phyloP scores from a whole-genome alignment of 2,888 invertebrate species.

The Drosophila pegasa region DNA sequence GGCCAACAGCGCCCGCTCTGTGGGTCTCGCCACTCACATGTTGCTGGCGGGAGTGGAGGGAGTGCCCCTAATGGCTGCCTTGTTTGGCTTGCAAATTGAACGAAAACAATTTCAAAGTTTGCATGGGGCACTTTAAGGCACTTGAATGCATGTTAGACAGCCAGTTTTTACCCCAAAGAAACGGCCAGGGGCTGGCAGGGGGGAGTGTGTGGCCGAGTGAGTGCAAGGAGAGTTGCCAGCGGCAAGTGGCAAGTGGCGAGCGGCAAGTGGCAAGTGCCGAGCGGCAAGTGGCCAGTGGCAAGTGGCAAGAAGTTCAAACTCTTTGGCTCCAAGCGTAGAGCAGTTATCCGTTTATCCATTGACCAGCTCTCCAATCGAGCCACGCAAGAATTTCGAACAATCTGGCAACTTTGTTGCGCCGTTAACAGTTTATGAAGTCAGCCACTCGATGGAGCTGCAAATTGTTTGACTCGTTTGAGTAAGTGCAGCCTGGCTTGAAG shows the following conservation, averaged over 20 bases:
- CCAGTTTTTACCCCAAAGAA: conserved; percentile 19
- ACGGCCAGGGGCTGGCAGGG: not conserved
- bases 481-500: not conserved
- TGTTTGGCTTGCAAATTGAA: conserved; percentile 77
- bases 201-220: conserved; percentile 1
- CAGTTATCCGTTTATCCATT: conserved; percentile 43
- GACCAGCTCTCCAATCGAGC: not conserved
- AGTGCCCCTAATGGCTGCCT: conserved; percentile 67
- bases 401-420: conserved; percentile 14
- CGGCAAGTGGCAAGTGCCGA: conserved; percentile 18
- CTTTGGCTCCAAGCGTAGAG: conserved; percentile 27
- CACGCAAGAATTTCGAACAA: not conserved
- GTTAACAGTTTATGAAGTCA: conserved; percentile 19
- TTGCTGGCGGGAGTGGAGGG: conserved; percentile 4
- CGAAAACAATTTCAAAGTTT: conserved; percentile 77
- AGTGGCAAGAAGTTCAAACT: conserved; percentile 37
- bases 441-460: conserved; percentile 8
- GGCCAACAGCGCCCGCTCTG: not conserved
- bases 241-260: conserved; percentile 23
- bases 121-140: conserved; percentile 59
- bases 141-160: conserved; percentile 58
- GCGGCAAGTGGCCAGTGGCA: conserved; percentile 20
- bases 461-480: not conserved
- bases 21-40: conserved; percentile 5
- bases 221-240: conserved; percentile 18